These are phyloP conservation scores for Chrysocyon brachyurus DNA, from an alignment of 2,797 vertebrate genomes.

Conservation along the genomic window DNA sequence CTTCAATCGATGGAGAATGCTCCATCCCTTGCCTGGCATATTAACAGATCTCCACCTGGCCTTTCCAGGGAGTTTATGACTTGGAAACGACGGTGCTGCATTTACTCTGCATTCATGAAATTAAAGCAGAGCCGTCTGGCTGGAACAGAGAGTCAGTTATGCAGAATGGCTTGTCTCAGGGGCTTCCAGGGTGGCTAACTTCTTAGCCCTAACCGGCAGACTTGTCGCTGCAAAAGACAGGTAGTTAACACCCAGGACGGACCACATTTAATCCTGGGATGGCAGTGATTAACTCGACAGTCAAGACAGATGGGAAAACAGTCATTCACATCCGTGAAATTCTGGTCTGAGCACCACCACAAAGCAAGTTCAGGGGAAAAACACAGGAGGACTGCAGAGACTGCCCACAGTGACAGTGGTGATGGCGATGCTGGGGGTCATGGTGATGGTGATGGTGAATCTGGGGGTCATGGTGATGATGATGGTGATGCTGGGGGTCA, in stretches of 20 bases:
- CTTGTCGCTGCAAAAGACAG: not conserved
- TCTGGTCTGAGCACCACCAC: rapidly evolving
- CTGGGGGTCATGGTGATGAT: too few relatives aligned
- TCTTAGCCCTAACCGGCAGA: constrained; percentile 26
- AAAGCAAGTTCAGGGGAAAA: rapidly evolving
- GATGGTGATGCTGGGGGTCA: too few relatives aligned
- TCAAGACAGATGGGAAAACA: not conserved
- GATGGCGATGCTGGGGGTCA: too few relatives aligned
- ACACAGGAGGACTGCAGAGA: rapidly evolving
- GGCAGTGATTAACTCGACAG: too few relatives aligned
- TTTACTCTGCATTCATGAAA: constrained; percentile 39
- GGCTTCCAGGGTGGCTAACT: constrained; percentile 12
- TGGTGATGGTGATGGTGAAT: too few relatives aligned
- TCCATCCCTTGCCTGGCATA: constrained; percentile 75
- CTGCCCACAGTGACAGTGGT: rapidly evolving
- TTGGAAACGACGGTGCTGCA: constrained; percentile 54
- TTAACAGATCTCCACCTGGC: constrained; percentile 51
- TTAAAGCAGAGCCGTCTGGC: constrained; percentile 49
- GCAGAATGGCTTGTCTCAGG: not conserved
- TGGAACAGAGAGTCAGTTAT: not conserved
- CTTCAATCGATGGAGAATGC: constrained; percentile 75
- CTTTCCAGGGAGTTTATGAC: constrained; percentile 76
- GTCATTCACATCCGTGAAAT: rapidly evolving
- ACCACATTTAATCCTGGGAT: not conserved
- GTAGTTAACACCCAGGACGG: not conserved